A percentile compares a stretch with the other conserved stretches of the same genome.
Conservation (phyloP, 2,113 vertebrate genomes). For the Sinocyclocheilus maitianheensis region DNA sequence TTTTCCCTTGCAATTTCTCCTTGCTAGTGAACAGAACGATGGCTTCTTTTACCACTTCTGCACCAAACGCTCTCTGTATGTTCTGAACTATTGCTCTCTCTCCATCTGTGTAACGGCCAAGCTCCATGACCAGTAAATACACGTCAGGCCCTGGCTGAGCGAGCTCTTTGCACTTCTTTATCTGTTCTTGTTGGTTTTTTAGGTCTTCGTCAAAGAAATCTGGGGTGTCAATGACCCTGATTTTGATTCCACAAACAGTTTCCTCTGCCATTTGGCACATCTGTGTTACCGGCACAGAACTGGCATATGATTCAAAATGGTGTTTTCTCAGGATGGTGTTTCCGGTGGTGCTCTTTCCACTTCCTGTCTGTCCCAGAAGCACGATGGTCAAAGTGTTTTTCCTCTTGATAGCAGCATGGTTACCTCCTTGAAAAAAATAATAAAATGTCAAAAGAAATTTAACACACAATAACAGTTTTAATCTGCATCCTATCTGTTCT, state of each 20-base stretch:
- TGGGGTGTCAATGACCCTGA: conserved; percentile 43
- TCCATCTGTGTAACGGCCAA: conserved; percentile 33
- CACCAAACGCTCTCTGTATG: conserved; percentile 39
- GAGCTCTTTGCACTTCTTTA: conserved; percentile 18
- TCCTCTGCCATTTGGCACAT: conserved; percentile 23
- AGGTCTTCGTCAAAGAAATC: conserved; percentile 36
- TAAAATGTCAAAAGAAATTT: too few relatives aligned
- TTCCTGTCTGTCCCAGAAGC: conserved; percentile 45
- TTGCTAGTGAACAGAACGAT: conserved; percentile 48
- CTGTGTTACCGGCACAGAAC: conserved; percentile 19
- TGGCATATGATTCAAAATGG: conserved; percentile 19
- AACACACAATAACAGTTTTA: too few relatives aligned
- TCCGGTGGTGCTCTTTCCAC: conserved; percentile 42
- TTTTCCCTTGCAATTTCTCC: conserved; percentile 27
- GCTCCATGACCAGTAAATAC: conserved; percentile 41
- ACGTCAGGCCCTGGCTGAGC: conserved; percentile 11
- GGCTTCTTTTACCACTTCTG: neutral
- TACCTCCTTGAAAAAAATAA: neutral
- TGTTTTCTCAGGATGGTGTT: conserved; percentile 43
- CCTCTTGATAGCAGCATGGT: neutral
- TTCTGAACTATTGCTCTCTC: conserved; percentile 11
- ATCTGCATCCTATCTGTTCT: too few relatives aligned
- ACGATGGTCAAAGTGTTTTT: conserved; percentile 22
- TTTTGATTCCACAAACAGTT: conserved; percentile 1
- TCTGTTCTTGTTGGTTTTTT: neutral